Percentiles rank a stretch among this genome's conserved stretches.
Conservation (phyloP, 1,140 invertebrate genomes). For the Drosophila arawakana region DNA sequence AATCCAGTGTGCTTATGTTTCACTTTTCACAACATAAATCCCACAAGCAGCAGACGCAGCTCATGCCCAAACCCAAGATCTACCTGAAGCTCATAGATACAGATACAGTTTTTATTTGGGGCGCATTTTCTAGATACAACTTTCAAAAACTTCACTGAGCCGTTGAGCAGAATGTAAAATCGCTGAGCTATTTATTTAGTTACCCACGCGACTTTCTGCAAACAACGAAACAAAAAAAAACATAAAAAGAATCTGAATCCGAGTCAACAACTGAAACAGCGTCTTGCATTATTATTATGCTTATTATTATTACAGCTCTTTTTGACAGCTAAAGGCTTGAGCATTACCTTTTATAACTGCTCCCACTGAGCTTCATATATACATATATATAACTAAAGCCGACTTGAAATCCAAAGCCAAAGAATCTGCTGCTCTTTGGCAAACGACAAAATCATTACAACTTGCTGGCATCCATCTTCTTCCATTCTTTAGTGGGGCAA, state of each 20-base stretch:
- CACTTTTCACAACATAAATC: slow-evolving; percentile 82
- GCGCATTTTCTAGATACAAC: slow-evolving; percentile 25
- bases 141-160: slow-evolving; percentile 44
- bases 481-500: background rate
- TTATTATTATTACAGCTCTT: slow-evolving; percentile 56
- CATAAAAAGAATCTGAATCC: slow-evolving; percentile 51
- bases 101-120: slow-evolving; percentile 17
- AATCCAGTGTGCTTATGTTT: slow-evolving; percentile 77
- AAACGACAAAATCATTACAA: slow-evolving; percentile 62
- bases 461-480: background rate
- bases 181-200: slow-evolving; percentile 79
- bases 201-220: slow-evolving; percentile 39
- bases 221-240: slow-evolving; percentile 20
- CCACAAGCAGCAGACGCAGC: slow-evolving; percentile 55
- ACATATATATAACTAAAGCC: slow-evolving; percentile 45
- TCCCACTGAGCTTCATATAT: slow-evolving; percentile 50
- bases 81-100: slow-evolving; percentile 18
- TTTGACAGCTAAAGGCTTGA: slow-evolving; percentile 66
- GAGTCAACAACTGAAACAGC: slow-evolving; percentile 18
- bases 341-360: background rate
- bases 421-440: background rate
- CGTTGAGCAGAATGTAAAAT: slow-evolving; percentile 41
- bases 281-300: slow-evolving; percentile 67
- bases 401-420: background rate
- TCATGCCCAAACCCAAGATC: slow-evolving; percentile 40